Percentiles rank a stretch among this genome's conserved stretches.
Conservation (phyloP, 2,797 vertebrate genomes). For the Neosalanx taihuensis region DNA sequence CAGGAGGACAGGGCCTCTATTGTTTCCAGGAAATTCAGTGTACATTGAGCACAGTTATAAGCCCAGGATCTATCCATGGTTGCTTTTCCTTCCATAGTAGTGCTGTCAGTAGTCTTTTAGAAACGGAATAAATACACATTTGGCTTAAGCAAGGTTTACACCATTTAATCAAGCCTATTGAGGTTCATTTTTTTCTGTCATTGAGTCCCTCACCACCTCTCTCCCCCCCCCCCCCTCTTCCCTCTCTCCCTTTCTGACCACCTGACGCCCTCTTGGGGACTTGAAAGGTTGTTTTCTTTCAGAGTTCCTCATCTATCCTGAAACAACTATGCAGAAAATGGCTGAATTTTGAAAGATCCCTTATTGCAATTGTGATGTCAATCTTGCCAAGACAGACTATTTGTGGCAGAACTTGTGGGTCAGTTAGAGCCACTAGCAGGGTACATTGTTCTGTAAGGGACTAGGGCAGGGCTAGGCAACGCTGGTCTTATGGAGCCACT, state of each 20-base stretch:
- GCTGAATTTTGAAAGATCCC: not conserved
- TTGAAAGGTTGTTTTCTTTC: not conserved
- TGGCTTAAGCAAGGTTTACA: not conserved
- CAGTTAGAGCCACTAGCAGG: not conserved
- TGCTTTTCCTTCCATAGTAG: no score
- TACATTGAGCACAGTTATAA: not conserved
- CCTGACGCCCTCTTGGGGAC: constrained; percentile 1
- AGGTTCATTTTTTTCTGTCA: not conserved
- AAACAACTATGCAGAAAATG: not conserved
- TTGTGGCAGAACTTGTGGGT: not conserved
- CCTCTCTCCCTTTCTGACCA: not conserved
- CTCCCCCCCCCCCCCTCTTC: no score
- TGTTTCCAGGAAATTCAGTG: not conserved
- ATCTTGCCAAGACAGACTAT: no score
- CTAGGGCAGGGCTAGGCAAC: no score
- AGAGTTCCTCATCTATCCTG: not conserved
- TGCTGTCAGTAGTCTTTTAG: not conserved
- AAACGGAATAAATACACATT: not conserved
- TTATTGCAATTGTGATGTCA: not conserved
- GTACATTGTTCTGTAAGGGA: no score
- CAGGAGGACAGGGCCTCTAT: not conserved
- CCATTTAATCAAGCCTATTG: not conserved
- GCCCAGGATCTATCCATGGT: not conserved
- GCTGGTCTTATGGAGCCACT: no score
- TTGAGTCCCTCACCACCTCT: not conserved